Evolutionary conservation across 2,113 vertebrate species (phyloP), one percentile per base, ranked within the genome.

Genomic region (Colistium nudipinnis): DNA sequence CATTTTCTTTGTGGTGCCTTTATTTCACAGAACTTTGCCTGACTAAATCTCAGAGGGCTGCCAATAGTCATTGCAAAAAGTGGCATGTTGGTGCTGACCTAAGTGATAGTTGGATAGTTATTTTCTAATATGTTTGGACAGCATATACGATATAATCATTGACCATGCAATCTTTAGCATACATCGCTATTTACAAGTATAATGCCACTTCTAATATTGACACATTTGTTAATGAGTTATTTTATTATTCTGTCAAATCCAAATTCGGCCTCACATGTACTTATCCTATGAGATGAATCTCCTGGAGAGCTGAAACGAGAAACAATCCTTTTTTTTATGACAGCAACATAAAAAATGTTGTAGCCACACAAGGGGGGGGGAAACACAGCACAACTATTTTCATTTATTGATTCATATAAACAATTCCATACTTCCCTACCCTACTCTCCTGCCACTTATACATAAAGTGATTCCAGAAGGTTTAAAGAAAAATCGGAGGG

Each of bases 11-110:
- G 57, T 70, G 47, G 39, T 67, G 66, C 59, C 48, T 84, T 80
- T 77, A 76, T 82, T 80, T 76, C 43, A 72, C 62, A 81, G 14
- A 73, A 62, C 72, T 80, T 80, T 10, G 33, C 61, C 52, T 76
- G 54, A 28, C 17, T 24, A 65, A 67, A 76, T 66, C 56, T 80
- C 61, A 71, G 43, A 80, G 68, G 51, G 30, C 56, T 49, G 30
- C 66, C 74, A 74, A 80, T 51, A 75, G 45, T 39, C 43, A 49
- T 63, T 62, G 48, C 54, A 53, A 60, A 61, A 24, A 41, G 43
- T 22, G 8, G 24, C 4, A 64, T 69, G 45, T 57, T 69, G 27
- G 19, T 19, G 22, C 16, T 41, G 12, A 59, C 16, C 24, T 74
- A 43, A 47, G 16, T 7, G 12, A 43, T 39, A 48, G 56, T 44